A percentile compares a stretch with the other conserved stretches of the same genome.
These are phyloP conservation scores for Ramphastos sulfuratus DNA, from an alignment of 2,113 vertebrate species.

Conservation along the genomic window DNA sequence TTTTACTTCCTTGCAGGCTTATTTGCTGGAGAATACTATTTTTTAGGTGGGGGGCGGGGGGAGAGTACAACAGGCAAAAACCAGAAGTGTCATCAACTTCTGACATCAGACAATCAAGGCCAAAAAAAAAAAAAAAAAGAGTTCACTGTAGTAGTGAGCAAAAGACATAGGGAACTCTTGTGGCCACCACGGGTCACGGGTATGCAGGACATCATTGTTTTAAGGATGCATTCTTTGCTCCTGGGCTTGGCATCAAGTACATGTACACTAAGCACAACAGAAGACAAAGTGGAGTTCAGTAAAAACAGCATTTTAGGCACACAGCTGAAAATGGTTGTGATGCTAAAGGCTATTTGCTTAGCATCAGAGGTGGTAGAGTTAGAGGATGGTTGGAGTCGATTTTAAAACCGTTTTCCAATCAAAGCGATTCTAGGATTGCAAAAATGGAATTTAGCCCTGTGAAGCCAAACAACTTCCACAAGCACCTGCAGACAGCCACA, in stretches of 20 bases:
- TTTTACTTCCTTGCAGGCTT: background rate
- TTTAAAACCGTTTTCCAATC: no score
- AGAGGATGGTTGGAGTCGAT: no score
- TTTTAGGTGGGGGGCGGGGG: background rate
- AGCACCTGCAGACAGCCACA: background rate
- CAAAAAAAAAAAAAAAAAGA: background rate
- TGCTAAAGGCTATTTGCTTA: no score
- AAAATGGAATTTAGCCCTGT: background rate
- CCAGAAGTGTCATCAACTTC: background rate
- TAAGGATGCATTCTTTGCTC: background rate
- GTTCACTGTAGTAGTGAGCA: background rate
- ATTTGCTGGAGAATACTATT: background rate
- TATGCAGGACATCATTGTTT: background rate
- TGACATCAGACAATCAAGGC: background rate
- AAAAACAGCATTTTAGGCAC: background rate
- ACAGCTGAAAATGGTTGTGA: background rate
- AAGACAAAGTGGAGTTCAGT: background rate
- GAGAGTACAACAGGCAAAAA: background rate
- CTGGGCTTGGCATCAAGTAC: background rate
- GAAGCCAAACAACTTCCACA: background rate
- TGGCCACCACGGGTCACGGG: background rate
- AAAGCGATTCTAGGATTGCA: no score
- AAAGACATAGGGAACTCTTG: background rate
- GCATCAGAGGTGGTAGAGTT: no score
- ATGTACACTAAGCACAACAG: background rate